Base-by-base conservation (phyloP, 2,888 invertebrate genomes). In the Apotomis betuletana region DNA sequence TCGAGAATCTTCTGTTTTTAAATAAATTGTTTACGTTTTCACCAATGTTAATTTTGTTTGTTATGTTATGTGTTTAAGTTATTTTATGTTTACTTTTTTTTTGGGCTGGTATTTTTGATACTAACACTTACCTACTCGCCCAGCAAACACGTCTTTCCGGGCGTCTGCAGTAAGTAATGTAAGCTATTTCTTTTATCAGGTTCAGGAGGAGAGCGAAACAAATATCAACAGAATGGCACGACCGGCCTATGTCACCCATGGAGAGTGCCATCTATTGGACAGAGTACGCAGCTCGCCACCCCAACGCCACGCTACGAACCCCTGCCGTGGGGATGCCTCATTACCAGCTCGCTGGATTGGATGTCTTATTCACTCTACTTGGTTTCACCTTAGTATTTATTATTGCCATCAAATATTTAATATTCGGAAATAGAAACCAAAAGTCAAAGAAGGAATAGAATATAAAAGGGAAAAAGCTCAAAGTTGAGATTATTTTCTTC, bases 241-340 rank as follows among this genome's bases (percentile, higher is more conserved):
- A 95, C 78, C 90, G 94, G 13, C 95, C 94, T 0, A 80, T 90
- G 74, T 88, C 94, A 0, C 89, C 95, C 0, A 86, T 95, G 85
- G 94, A 95, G 61, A 94, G 90, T 15, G 95, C 95, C 27, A 86
- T 95, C 46, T 95, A 92, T 80, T 95, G 95, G 95, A 93, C 94
- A 0, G 95, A 95, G 82, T 95, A 94, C 78, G 94, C 94, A 0
- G 94, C 94, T 0, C 87, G 90, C 38, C 89, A 94, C 74, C 85
- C 84, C 44, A 94, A 94, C 73, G 78, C 84, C n/a, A 83, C 84
- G 0, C 85, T 94, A 78, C 83, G 87, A 63, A 86, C 92, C 1
- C 87, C 94, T 0, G 91, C 93, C 4, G 88, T 89, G 0, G 86
- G 89, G n/a, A 90, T 94, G 75, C 94, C 94, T 0, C 78, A 88